Percentiles rank a stretch among this genome's conserved stretches.
phyloP scores from a whole-genome alignment of 2,113 vertebrate species.

The Pristiophorus japonicus region DNA sequence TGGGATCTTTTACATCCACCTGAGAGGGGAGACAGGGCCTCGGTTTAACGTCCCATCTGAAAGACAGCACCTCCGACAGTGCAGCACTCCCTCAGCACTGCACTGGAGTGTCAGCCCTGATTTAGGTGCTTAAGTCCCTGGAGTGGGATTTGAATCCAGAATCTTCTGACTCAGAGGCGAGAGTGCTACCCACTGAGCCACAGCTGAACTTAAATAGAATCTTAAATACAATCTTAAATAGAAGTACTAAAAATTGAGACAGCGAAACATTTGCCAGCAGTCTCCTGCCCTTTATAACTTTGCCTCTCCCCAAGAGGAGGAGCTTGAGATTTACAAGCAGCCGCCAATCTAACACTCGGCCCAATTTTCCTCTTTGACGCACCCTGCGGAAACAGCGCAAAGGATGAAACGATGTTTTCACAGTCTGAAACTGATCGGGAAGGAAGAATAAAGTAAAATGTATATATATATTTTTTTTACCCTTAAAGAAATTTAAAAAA shows the following conservation, averaged over 20 bases:
- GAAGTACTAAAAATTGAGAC: neutral
- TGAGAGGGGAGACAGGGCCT: too few relatives aligned
- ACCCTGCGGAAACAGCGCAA: neutral
- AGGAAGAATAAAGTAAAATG: neutral
- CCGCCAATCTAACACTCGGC: neutral
- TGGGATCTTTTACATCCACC: too few relatives aligned
- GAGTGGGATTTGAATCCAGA: too few relatives aligned
- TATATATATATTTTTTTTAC: neutral
- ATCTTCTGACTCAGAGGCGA: too few relatives aligned
- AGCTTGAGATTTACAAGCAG: neutral
- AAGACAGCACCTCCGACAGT: too few relatives aligned
- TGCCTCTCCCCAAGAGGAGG: neutral
- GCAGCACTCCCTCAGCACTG: too few relatives aligned
- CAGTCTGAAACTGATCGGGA: neutral
- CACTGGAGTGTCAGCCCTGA: too few relatives aligned
- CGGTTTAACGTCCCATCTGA: too few relatives aligned
- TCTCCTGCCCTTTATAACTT: neutral
- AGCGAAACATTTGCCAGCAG: neutral
- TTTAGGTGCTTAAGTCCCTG: too few relatives aligned
- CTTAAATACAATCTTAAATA: neutral
- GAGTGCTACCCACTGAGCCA: too few relatives aligned
- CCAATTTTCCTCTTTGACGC: neutral
- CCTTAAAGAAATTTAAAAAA: neutral
- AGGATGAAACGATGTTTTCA: neutral
- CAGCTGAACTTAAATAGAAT: too few relatives aligned